Base-by-base conservation (phyloP, 2,113 vertebrate genomes). In the Aplodontia rufa region DNA sequence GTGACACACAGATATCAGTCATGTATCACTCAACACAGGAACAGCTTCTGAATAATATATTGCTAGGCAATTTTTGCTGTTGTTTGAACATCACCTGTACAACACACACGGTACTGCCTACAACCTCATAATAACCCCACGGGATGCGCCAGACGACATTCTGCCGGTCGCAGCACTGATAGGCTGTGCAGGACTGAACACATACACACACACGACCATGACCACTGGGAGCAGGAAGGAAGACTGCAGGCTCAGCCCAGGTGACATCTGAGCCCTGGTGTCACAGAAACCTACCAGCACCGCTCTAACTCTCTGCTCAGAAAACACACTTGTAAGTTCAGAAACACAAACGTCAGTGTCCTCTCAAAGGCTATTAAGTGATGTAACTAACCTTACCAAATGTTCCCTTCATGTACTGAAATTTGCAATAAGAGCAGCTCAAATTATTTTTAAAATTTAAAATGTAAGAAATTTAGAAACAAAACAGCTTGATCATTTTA, bases 381-480 rank as follows among this genome's bases (percentile, higher is more conserved):
- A 81, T 12, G 30, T 64, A 71, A 80, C 11, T 14, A 93, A 81
- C 30, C 49, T 81, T 62, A 55, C 30, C 45, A 9, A 47, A 72
- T 62, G 28, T 30, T 53, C n/a, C 47, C 64, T 68, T 58, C 49
- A 10, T 13, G 12, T 66, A 40, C 62, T n/a, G 22, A 84, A 53
- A 32, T 69, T 68, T 42, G 37, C 26, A 53, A 45, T 42, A 69
- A 90, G 37, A 5, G 12, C n/a, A 32, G 76, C 37, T n/a, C 37
- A 62, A 72, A 42, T 62, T 30, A 86, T 71, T 40, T 71, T 17
- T 32, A 71, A 86, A 58, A 5, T 35, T 89, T 66, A 14, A 42
- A 72, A 90, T 53, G 37, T 40, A 53, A 86, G 32, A 60, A 72
- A 75, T 37, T 91, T 82, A 90, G 89, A 40, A 90, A 87, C 60